These are phyloP conservation scores for Hylomyscus alleni DNA, from an alignment of 2,797 vertebrate genomes.

Conservation along the genomic window DNA sequence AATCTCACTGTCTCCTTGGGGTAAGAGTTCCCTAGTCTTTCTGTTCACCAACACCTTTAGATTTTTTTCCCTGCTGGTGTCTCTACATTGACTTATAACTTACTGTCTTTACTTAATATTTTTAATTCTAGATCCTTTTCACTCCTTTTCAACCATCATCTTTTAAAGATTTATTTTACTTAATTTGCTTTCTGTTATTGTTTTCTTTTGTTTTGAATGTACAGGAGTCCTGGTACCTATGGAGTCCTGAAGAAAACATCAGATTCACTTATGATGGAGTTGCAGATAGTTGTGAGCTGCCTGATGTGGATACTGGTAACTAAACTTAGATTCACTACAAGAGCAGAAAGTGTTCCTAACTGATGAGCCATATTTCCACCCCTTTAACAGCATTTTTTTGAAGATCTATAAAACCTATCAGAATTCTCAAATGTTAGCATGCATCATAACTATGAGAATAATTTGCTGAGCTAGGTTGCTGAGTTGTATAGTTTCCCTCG, in stretches of 20 bases:
- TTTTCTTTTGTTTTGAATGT: too few species aligned
- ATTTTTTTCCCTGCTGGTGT: neutral
- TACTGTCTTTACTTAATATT: neutral
- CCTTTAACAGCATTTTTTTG: neutral
- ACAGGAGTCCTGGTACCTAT: neutral
- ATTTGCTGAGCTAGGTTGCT: neutral
- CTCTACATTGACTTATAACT: neutral
- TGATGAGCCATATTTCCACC: neutral
- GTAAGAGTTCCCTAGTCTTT: neutral
- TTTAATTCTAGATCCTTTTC: neutral
- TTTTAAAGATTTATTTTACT: neutral
- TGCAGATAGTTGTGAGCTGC: too few species aligned
- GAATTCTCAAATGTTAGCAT: neutral
- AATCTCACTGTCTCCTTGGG: neutral
- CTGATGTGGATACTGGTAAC: neutral
- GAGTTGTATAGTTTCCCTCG: neutral
- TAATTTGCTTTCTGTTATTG: neutral
- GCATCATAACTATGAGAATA: neutral
- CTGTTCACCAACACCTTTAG: neutral
- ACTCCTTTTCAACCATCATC: neutral
- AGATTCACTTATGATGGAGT: neutral
- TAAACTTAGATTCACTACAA: neutral
- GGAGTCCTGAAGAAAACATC: neutral
- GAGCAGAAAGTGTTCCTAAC: neutral
- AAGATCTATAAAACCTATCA: neutral